Percentiles rank a stretch among this genome's conserved stretches.
phyloP scores from a whole-genome alignment of 2,888 invertebrate species.

The Petrolisthes manimaculis region DNA sequence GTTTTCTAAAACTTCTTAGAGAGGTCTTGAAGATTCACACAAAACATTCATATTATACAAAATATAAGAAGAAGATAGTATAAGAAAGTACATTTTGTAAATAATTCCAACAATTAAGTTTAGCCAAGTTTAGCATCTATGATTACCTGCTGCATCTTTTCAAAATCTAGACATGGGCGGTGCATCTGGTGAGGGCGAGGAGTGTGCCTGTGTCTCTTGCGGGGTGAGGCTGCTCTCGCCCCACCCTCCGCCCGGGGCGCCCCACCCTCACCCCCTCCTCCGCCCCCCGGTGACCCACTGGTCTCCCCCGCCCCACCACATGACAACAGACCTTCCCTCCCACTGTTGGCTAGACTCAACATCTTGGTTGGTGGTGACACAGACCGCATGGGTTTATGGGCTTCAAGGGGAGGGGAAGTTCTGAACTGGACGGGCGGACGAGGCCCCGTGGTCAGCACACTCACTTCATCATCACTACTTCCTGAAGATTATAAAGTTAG shows the following conservation, averaged over 20 bases:
- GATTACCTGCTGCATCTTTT: slow-evolving; percentile 95
- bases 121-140: slow-evolving; percentile 48
- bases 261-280: slow-evolving; percentile 64
- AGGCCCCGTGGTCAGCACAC: slow-evolving; percentile 61
- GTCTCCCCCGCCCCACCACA: slow-evolving; percentile 46
- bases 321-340: slow-evolving; percentile 46
- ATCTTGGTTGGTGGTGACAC: slow-evolving; percentile 73
- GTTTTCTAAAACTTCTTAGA: too few species aligned
- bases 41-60: too few species aligned
- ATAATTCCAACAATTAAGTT: background rate
- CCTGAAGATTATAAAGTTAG: slow-evolving; percentile 40
- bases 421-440: slow-evolving; percentile 86
- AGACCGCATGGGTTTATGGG: slow-evolving; percentile 80
- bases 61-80: too few species aligned
- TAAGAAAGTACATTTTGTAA: too few species aligned
- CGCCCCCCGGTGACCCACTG: slow-evolving; percentile 40
- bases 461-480: slow-evolving; percentile 65
- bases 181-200: slow-evolving; percentile 75
- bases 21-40: too few species aligned
- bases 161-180: slow-evolving; percentile 93
- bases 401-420: slow-evolving; percentile 90
- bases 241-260: slow-evolving; percentile 68
- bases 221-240: slow-evolving; percentile 70
- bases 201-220: slow-evolving; percentile 76
- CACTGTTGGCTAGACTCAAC: slow-evolving; percentile 67